Evolutionary conservation across 2,797 vertebrate species (phyloP), one percentile per base, ranked within the genome.

Genomic region (Danio jaintianensis): DNA sequence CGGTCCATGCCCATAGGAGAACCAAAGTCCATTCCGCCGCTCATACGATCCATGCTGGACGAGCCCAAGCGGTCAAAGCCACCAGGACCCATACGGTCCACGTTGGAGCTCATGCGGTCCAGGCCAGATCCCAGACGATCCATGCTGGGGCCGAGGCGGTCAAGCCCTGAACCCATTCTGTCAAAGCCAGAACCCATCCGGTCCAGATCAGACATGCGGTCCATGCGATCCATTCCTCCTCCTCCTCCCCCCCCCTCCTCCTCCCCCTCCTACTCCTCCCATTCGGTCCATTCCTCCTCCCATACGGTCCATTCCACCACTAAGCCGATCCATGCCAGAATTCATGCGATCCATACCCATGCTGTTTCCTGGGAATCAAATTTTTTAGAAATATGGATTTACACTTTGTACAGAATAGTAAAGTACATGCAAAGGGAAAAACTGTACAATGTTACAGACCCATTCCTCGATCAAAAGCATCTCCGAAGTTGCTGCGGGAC

Each of bases 1-100:
- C 96, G 93, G 84, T 99, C 97, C 83, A 98, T 94, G 0, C 95
- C 95, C 89, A 98, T 95, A 0, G 96, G 92, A 66, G 97, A 95
- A 87, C 95, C 90, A 58, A 95, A 98, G 71, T 97, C 97, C 82
- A 98, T 90, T 8, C 94, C 91, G 0, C 93, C 89, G 4, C 95
- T 94, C 94, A 98, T 96, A 58, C 97, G 94, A 75, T 98, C 97
- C 70, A 98, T 88, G 10, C 92, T 93, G 8, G 96, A 95, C 81
- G 93, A 89, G 67, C 95, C 96, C 10, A 98, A 87, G 50, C 96
- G 93, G 78, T 98, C 96, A 79, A 94, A 95, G 36, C 96, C 94
- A 81, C 93, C 87, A 2, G 95, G 95, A 84, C 95, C 96, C 78
- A 99, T 93, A 71, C 97, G 94, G 80, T 97, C 97, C 78, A 98